Base-by-base conservation (phyloP, 2,888 invertebrate genomes). In the Troides helena region DNA sequence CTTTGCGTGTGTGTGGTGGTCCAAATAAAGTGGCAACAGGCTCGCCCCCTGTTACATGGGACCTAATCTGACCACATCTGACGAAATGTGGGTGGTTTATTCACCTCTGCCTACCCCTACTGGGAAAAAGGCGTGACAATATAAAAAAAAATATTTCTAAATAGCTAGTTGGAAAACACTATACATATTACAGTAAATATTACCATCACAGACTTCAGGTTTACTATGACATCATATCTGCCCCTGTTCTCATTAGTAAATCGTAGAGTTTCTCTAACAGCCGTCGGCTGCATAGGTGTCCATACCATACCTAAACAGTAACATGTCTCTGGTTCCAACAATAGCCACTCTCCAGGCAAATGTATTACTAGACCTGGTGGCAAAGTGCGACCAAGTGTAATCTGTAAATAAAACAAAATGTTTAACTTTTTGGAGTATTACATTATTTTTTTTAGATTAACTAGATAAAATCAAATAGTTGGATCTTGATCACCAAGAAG, bases 151-250 rank as follows among this genome's bases (percentile, higher is more conserved):
- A 21, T 14, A 14, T 46, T 46, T 46, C 12, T 6, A 53, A 53
- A 18, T 53, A 53, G 23, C 23, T 25, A 7, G 6, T 21, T 6
- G 10, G 8, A n/a, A 57, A 57, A 57, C 21, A 21, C 5, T 23
- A n/a, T n/a, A 56, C 3, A 46, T 0, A 14, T n/a, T n/a, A 21
- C 10, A 56, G 21, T 10, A 2, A 58, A 23, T 53, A 50, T 82
- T 83, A 93, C 93, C 89, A 93, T 77, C 62, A 78, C 78, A 63
- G 95, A 93, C 81, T 95, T 95, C 21, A 95, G 90, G 10, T 94
- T 93, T 6, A 96, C 85, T 74, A 94, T 91, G 6, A 96, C 93
- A 79, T 96, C 95, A 86, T 95, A 95, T 79, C 94, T 93, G 65
- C 95, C 94, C 74, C 94, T 93, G 69, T 93, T 92, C 72, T 93